These are phyloP conservation scores for Serilophus lunatus DNA, from an alignment of 2,113 vertebrate genomes.

Conservation along the genomic window DNA sequence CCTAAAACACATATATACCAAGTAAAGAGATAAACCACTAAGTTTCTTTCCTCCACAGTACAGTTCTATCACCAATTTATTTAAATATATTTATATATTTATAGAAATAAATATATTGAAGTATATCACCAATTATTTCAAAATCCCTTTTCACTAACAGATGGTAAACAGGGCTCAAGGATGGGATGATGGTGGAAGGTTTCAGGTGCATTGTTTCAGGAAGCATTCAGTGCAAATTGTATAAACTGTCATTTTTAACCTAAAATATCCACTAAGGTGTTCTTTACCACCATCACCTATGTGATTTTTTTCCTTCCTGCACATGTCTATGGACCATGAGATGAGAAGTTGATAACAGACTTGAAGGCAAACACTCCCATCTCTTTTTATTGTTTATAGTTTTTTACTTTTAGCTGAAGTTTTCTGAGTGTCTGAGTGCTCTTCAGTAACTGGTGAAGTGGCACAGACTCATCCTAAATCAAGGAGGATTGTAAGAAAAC, in stretches of 20 bases:
- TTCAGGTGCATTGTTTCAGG: too few species aligned
- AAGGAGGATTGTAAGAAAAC: neutral
- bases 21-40: neutral
- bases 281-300: neutral
- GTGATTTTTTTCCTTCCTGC: neutral
- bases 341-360: neutral
- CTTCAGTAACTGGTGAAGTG: neutral
- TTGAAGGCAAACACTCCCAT: neutral
- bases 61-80: neutral
- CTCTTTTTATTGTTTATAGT: neutral
- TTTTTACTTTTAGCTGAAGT: neutral
- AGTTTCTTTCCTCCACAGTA: neutral
- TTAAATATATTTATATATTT: too few species aligned
- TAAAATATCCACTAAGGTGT: neutral
- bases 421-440: neutral
- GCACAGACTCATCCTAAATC: neutral
- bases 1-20: neutral
- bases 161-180: neutral
- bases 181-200: neutral
- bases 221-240: neutral
- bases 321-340: neutral
- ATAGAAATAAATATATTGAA: too few species aligned
- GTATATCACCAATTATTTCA: neutral
- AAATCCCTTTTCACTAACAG: neutral
- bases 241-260: neutral